These are phyloP conservation scores for Tragelaphus buxtoni DNA, from an alignment of 2,113 vertebrate species.

Conservation along the genomic window DNA sequence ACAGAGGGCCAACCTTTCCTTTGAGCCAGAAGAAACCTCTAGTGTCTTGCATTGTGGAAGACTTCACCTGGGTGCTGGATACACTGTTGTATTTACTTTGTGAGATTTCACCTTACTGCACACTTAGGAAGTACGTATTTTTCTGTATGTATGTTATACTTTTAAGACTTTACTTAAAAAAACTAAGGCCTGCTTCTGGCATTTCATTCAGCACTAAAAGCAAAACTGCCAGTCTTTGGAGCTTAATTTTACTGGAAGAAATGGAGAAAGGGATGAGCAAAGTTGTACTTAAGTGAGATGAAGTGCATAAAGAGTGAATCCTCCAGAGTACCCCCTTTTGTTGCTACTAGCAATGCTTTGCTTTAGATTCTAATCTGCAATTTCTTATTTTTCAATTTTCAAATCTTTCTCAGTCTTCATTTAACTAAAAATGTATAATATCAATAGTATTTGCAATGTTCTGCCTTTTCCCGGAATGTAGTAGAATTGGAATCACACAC, in stretches of 20 bases:
- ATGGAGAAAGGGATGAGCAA: neutral
- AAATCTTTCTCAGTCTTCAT: neutral
- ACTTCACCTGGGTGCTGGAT: neutral
- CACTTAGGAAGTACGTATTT: neutral
- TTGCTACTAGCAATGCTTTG: neutral
- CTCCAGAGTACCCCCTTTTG: neutral
- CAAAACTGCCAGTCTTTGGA: neutral
- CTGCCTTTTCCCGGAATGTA: neutral
- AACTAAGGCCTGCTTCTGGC: neutral
- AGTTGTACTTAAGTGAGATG: neutral
- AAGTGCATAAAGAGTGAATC: neutral
- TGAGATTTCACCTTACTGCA: neutral
- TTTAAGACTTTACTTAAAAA: neutral
- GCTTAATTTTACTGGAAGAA: neutral
- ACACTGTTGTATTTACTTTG: no score
- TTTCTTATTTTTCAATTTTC: neutral
- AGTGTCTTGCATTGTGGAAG: neutral
- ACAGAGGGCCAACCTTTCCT: neutral
- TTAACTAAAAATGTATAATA: neutral
- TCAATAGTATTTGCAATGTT: neutral
- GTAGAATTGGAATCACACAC: neutral
- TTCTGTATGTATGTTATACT: neutral
- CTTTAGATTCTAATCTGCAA: neutral
- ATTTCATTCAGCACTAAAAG: neutral
- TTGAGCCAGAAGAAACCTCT: neutral